Evolutionary conservation across 2,113 vertebrate species (phyloP).

Genomic region (Rhinichthys klamathensis): DNA sequence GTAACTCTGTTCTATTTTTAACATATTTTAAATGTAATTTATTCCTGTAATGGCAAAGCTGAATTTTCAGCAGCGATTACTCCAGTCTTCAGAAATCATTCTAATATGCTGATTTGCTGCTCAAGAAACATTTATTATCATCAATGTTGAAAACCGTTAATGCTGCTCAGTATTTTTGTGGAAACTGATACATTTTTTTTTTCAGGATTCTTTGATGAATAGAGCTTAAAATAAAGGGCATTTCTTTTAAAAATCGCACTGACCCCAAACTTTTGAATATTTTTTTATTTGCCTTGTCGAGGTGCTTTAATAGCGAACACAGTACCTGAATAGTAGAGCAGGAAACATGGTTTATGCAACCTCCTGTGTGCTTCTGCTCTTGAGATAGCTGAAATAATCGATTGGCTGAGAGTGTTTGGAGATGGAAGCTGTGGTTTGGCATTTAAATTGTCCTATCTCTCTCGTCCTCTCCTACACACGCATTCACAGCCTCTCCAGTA

Average conservation of each 20-base stretch:
- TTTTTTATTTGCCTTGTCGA: not conserved
- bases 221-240: no score
- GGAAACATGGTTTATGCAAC: not conserved
- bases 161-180: not conserved
- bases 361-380: not conserved
- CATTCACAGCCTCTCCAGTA: conserved; percentile 20
- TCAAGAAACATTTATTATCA: not conserved
- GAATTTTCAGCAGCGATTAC: not conserved
- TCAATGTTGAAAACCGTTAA: not conserved
- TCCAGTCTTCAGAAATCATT: not conserved
- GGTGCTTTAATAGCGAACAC: not conserved
- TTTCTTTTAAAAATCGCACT: not conserved
- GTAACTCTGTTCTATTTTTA: no score
- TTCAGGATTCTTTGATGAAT: not conserved
- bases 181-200: not conserved
- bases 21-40: no score
- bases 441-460: conserved; percentile 1
- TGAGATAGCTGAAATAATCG: not conserved
- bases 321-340: not conserved
- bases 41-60: no score
- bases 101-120: not conserved
- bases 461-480: conserved; percentile 13
- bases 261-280: not conserved
- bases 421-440: not conserved
- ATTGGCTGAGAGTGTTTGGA: conserved; percentile 7